Evolutionary conservation across 2,797 vertebrate genomes (phyloP), one percentile per base, ranked within the genome.

Genomic region (Pseudopleuronectes americanus): DNA sequence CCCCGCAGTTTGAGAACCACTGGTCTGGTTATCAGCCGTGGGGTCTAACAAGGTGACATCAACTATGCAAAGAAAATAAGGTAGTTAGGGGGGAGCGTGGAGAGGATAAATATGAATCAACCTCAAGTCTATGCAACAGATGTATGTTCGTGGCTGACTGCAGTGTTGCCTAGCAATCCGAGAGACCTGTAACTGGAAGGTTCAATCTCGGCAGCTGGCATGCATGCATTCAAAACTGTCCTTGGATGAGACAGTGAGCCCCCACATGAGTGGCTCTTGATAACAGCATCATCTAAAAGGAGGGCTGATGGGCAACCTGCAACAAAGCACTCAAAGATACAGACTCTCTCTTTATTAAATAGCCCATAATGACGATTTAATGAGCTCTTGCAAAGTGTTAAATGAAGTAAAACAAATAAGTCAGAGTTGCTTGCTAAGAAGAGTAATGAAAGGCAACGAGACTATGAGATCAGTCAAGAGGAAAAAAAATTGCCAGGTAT

Each of bases 101-200:
- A 64, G 57, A 71, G 31, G 41, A 73, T 47, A 65, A 76, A 79
- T 68, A 68, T 62, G 23, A 84, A 66, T 71, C 56, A 6, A 57
- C 45, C 54, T 60, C 4, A 69, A 64, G 68, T 73, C 73, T 69
- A 70, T 76, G 75, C 75, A 85, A 81, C 63, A 83, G 54, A 80
- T 79, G 58, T 54, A 73, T 38, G 57, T 52, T 64, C 51, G 72
- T 79, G 57, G 72, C 68, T 76, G 78, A 77, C 73, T 76, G 78
- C 71, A 81, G 75, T 79, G 84, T 87, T 90, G 86, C 83, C 86
- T 85, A 84, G 84, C 85, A 85, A 87, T 82, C 68, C 70, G 81
- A 24, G 47, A 88, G 70, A 84, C 71, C 58, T 62, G 65, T 48
- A 76, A 76, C 36, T 78, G 73, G 69, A 85, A 74, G 77, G 70